Conservation (phyloP, 2,113 vertebrate species). For the Chloebia gouldiae region DNA sequence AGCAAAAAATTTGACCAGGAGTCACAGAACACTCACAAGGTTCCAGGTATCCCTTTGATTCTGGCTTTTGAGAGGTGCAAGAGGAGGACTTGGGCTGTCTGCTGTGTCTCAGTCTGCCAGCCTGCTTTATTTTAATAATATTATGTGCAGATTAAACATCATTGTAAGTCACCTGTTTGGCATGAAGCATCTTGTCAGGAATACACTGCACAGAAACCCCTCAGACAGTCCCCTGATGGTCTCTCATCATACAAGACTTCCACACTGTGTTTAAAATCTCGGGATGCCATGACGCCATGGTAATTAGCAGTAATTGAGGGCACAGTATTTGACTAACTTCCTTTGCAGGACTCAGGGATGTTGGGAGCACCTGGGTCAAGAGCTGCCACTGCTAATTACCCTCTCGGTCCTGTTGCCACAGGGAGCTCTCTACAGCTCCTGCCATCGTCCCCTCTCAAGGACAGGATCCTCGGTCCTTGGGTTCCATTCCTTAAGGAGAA, state of each 20-base stretch:
- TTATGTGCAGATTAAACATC: not conserved
- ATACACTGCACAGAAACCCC: not conserved
- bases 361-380: not conserved
- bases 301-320: not conserved
- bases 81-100: not conserved
- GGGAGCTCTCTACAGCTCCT: not conserved
- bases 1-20: not conserved
- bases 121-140: not conserved
- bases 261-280: not conserved
- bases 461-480: not conserved
- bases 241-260: not conserved
- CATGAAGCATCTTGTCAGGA: not conserved
- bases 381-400: not conserved
- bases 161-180: not conserved
- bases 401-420: not conserved
- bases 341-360: not conserved
- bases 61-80: fast-evolving
- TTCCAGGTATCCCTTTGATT: not conserved
- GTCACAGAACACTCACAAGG: not conserved
- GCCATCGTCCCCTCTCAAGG: not conserved
- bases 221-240: fast-evolving
- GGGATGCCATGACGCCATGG: not conserved
- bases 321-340: not conserved
- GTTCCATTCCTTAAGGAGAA: not conserved
- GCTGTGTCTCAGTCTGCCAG: not conserved